phyloP scores from a whole-genome alignment of 37 sponge, comb jelly and placozoan genomes.

The Bolinopsis microptera region DNA sequence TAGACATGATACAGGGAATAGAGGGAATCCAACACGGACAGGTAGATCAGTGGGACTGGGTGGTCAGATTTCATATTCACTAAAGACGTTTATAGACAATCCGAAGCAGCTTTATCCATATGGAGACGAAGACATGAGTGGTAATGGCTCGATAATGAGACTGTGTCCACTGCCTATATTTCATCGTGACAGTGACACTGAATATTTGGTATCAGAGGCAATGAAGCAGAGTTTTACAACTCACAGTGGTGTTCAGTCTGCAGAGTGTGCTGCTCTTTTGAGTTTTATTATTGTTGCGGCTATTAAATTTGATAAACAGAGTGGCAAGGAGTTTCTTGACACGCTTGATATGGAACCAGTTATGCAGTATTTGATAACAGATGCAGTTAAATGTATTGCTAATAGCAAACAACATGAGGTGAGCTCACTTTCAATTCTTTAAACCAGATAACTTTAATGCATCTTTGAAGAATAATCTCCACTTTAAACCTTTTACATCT shows the following conservation, averaged over 20 bases:
- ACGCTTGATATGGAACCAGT: neutral
- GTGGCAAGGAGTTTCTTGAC: slow-evolving; percentile 55
- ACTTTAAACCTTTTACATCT: too few relatives aligned
- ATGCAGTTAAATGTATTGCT: slow-evolving; percentile 34
- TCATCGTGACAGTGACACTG: neutral
- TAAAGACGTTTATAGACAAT: slow-evolving; percentile 16
- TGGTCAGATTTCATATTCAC: slow-evolving; percentile 44
- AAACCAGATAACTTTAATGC: neutral
- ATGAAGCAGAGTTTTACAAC: slow-evolving; percentile 62
- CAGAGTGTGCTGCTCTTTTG: slow-evolving; percentile 53
- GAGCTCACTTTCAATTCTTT: neutral
- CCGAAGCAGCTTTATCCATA: neutral
- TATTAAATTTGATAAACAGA: neutral
- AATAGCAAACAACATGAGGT: slow-evolving; percentile 24
- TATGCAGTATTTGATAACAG: neutral
- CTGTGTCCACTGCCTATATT: slow-evolving; percentile 64
- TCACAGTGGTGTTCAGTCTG: slow-evolving; percentile 57
- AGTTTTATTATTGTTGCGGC: slow-evolving; percentile 27
- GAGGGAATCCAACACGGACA: neutral
- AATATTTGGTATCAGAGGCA: slow-evolving; percentile 35
- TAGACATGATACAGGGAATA: neutral
- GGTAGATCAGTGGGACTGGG: slow-evolving; percentile 63
- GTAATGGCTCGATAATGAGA: slow-evolving; percentile 58
- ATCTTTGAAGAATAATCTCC: too few relatives aligned
- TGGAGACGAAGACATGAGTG: slow-evolving; percentile 36